These are phyloP conservation scores for Notodonta ziczac DNA, from an alignment of 2,888 invertebrate species.

Conservation along the genomic window DNA sequence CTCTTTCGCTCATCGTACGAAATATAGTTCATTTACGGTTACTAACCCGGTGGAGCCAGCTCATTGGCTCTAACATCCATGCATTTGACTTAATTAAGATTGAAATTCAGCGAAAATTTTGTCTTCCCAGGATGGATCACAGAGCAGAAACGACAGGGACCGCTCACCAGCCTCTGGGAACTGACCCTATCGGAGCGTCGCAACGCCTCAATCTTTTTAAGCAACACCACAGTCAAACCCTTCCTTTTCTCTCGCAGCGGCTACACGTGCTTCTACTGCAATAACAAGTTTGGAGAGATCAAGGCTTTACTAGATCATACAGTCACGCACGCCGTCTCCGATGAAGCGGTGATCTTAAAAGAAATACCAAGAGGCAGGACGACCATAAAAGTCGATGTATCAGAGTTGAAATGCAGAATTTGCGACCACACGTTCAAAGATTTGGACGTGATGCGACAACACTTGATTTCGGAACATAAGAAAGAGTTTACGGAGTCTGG, in stretches of 20 bases:
- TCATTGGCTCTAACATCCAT: background rate
- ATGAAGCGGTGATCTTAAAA: conserved; percentile 50
- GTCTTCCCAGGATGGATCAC: conserved; percentile 49
- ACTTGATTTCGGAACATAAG: conserved; percentile 51
- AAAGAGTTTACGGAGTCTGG: conserved; percentile 61
- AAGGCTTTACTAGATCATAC: conserved; percentile 56
- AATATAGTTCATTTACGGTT: too few species aligned
- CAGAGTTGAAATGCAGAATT: conserved; percentile 60
- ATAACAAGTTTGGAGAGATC: conserved; percentile 59
- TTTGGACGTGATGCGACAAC: conserved; percentile 52
- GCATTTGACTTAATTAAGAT: background rate
- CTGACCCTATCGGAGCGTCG: conserved; percentile 65
- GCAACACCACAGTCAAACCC: conserved; percentile 58
- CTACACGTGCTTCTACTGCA: conserved; percentile 71
- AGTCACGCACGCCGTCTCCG: conserved; percentile 52
- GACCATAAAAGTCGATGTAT: conserved; percentile 69
- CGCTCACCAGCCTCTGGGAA: conserved; percentile 67
- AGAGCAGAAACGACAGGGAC: conserved; percentile 47
- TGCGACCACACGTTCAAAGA: conserved; percentile 47
- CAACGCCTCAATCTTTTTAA: conserved; percentile 62
- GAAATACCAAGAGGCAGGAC: conserved; percentile 64
- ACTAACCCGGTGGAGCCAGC: too few species aligned
- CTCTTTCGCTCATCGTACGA: too few species aligned
- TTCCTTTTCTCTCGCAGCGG: conserved; percentile 68
- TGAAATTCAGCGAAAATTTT: conserved; percentile 36